phyloP scores from a whole-genome alignment of 2,888 invertebrate species.

The Cotesia congregata region DNA sequence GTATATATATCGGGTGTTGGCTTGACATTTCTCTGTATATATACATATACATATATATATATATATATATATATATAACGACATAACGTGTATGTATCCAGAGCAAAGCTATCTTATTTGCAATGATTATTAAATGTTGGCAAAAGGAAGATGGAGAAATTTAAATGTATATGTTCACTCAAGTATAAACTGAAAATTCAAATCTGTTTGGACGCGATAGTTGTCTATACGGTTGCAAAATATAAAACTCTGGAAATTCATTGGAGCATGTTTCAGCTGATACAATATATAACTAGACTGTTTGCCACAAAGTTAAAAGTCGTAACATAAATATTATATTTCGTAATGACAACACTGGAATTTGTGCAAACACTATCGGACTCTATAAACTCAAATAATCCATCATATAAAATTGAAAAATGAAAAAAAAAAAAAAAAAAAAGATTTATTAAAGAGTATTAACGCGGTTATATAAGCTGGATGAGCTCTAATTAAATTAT shows the following conservation, averaged over 20 bases:
- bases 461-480: neutral
- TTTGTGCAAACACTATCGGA: neutral
- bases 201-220: constrained; percentile 17
- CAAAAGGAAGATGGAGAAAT: constrained; percentile 10
- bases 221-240: constrained; percentile 21
- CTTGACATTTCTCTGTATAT: constrained; percentile 22
- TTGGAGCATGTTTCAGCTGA: constrained; percentile 25
- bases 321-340: constrained; percentile 49
- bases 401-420: neutral
- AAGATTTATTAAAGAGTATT: too few relatives aligned
- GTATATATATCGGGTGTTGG: constrained; percentile 35
- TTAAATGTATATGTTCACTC: constrained; percentile 20
- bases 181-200: constrained; percentile 14
- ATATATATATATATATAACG: neutral
- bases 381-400: neutral
- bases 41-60: neutral
- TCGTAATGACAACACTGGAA: constrained; percentile 29
- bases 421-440: too few relatives aligned
- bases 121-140: constrained; percentile 33
- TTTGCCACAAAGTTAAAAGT: constrained; percentile 44
- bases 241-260: constrained; percentile 29
- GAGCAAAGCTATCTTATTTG: constrained; percentile 17
- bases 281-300: constrained; percentile 39
- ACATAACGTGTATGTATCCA: constrained; percentile 1
- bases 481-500: constrained; percentile 6